Evolutionary conservation across 2,113 vertebrate genomes (phyloP).

Genomic region (Perognathus longimembris): DNA sequence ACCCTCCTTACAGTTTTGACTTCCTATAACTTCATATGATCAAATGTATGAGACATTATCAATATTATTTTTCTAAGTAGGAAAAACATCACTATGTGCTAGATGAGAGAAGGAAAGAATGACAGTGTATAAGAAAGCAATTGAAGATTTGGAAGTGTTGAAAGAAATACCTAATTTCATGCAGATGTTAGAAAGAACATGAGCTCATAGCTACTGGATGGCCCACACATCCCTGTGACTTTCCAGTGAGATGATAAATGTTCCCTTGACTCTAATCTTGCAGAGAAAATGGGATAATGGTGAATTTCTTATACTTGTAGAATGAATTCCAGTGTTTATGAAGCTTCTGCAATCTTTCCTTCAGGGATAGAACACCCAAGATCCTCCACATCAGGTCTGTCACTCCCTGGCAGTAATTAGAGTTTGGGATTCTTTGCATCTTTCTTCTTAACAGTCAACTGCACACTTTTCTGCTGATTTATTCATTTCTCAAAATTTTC

Average conservation of each 20-base stretch:
- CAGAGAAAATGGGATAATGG: neutral
- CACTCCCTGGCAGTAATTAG: neutral
- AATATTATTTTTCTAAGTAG: neutral
- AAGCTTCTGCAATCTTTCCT: neutral
- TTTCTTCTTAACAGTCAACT: neutral
- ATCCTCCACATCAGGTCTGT: conserved; percentile 31
- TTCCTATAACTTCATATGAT: neutral
- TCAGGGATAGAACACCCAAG: neutral
- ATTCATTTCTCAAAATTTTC: neutral
- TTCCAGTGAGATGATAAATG: neutral
- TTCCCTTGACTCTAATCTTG: neutral
- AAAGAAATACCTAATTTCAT: neutral
- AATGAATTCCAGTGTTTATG: conserved; percentile 21
- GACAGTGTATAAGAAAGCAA: neutral
- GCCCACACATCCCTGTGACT: too few relatives aligned
- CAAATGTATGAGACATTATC: neutral
- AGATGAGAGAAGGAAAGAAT: neutral
- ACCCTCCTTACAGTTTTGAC: neutral
- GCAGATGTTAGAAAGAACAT: neutral
- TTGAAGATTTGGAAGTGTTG: neutral
- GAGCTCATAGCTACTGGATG: accelerated
- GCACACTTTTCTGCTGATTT: neutral
- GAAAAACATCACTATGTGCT: neutral
- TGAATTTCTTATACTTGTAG: neutral
- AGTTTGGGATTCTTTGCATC: conserved; percentile 11